Percentiles rank a stretch among this genome's conserved stretches.
phyloP scores from a whole-genome alignment of 2,888 invertebrate genomes.

The Euspilapteryx auroguttella region DNA sequence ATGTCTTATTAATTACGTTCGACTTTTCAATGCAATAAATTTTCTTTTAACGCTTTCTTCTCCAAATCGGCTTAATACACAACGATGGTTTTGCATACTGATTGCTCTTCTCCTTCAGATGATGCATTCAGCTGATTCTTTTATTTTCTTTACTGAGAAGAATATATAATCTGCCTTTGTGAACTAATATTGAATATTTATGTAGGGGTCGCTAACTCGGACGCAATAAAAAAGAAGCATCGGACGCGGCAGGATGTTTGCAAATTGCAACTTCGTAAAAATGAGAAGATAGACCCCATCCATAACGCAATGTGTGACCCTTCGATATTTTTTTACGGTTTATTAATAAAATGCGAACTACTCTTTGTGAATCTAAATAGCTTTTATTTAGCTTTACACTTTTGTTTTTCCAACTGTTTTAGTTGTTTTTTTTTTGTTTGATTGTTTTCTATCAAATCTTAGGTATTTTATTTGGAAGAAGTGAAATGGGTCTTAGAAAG shows the following conservation, averaged over 20 bases:
- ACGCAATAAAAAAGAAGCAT: slow-evolving; percentile 2
- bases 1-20: slow-evolving; percentile 60
- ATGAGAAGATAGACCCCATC: too few species aligned
- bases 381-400: too few species aligned
- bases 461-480: too few species aligned
- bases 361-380: too few species aligned
- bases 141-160: slow-evolving; percentile 1
- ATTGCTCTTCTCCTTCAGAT: slow-evolving; percentile 14
- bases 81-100: slow-evolving; percentile 41
- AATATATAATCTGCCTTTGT: background rate
- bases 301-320: too few species aligned
- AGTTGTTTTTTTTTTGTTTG: too few species aligned
- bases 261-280: background rate
- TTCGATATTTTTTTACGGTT: too few species aligned
- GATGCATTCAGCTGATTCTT: too few species aligned
- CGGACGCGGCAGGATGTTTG: background rate
- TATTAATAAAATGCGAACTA: too few species aligned
- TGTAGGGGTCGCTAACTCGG: slow-evolving; percentile 1
- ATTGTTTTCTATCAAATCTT: too few species aligned
- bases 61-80: slow-evolving; percentile 50
- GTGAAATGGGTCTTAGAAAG: too few species aligned
- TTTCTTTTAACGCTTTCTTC: slow-evolving; percentile 52
- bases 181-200: slow-evolving; percentile 4
- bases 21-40: slow-evolving; percentile 61
- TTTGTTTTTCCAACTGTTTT: too few species aligned